Evolutionary conservation across 2,113 vertebrate species (phyloP).

Genomic region (Seriola quinqueradiata): DNA sequence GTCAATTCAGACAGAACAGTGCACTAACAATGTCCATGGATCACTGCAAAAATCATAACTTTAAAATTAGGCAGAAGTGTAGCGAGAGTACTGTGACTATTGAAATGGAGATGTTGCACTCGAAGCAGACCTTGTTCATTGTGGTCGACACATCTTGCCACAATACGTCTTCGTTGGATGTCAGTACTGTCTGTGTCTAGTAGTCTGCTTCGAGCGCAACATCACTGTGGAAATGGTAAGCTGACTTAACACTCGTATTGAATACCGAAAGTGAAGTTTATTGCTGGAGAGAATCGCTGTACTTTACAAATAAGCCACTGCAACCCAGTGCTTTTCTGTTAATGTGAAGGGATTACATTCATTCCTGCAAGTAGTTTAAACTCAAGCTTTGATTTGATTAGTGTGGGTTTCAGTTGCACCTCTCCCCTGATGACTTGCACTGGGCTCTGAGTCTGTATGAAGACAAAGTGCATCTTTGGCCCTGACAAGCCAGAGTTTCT

Average conservation of each 20-base stretch:
- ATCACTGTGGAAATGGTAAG: no score
- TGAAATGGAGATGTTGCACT: no score
- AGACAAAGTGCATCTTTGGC: conserved; percentile 66
- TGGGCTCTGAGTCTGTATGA: conserved; percentile 63
- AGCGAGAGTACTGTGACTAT: background rate
- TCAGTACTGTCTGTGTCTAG: no score
- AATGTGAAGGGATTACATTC: background rate
- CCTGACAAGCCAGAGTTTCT: conserved; percentile 70
- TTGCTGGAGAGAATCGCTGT: no score
- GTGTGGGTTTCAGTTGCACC: background rate
- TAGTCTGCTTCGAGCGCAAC: no score
- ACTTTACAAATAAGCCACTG: no score
- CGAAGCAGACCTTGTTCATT: no score
- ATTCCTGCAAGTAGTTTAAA: background rate
- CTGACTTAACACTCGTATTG: no score
- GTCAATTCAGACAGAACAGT: background rate
- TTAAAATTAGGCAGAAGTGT: background rate
- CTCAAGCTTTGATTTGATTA: background rate
- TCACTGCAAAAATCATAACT: background rate
- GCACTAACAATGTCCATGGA: no score
- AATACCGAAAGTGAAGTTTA: no score
- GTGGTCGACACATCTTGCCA: no score
- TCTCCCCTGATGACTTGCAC: conserved; percentile 70
- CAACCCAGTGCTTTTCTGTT: background rate
- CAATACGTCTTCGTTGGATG: no score